Base-by-base conservation (phyloP, 2,888 invertebrate genomes). In the Noctua comes region DNA sequence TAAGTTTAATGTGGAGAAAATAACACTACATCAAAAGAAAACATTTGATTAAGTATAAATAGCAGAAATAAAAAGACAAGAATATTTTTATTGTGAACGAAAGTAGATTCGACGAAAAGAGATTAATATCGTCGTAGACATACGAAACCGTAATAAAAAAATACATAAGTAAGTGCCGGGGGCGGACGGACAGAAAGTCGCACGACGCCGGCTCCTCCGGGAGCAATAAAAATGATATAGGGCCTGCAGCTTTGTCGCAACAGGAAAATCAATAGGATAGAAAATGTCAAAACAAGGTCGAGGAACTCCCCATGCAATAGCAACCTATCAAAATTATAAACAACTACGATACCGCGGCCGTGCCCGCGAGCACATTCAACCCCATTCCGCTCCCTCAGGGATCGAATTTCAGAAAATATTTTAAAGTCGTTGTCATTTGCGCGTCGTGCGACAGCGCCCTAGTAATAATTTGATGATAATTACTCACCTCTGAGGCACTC, bases 211-310 rank as follows among this genome's bases (percentile, higher is more conserved):
- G 85, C 88, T 90, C 91, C 95, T 90, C 94, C 68, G 81, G 94
- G 95, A 92, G 91, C 91, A 90, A 95, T 95, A 95, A 94, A 94
- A 94, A 93, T 95, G 94, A 95, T 95, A 93, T 93, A 95, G 90
- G 90, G 90, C 90, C 90, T 92, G 91, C 92, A 91, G 90, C 91
- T 88, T 89, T 90, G 91, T 92, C 92, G 89, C 90, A 86, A 87
- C 89, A 89, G 89, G 87, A 92, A 92, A 93, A 94, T 94, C 95
- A 93, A 95, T 95, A 91, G 86, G 65, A 90, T 89, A 90, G 88
- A 91, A 95, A 94, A 94, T 93, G 93, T 93, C 93, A 94, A 92
- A 93, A 92, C 90, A 91, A 89, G 89, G 89, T 86, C 85, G 90
- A 88, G 80, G 73, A 88, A 90, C 89, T 89, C 87, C 85, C 87